phyloP scores from a whole-genome alignment of 2,113 vertebrate genomes.

The Gobio gobio region DNA sequence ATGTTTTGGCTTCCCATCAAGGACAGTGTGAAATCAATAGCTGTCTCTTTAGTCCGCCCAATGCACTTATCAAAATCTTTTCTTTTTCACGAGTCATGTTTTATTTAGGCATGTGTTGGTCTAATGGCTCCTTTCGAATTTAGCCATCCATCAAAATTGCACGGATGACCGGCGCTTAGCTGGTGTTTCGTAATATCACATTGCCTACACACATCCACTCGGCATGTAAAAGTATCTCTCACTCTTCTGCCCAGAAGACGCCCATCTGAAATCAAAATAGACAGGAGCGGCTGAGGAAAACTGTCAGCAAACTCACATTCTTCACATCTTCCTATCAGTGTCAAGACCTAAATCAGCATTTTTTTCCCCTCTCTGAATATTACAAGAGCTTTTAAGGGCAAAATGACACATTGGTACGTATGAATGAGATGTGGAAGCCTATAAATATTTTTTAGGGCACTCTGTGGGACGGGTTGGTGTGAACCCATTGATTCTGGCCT shows the following conservation, averaged over 20 bases:
- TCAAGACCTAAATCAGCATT: not conserved
- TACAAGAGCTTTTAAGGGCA: not conserved
- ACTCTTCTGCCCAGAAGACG: not conserved
- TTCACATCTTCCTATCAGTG: not conserved
- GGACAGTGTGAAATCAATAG: constrained; percentile 66
- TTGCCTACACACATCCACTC: constrained; percentile 20
- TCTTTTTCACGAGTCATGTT: constrained; percentile 61
- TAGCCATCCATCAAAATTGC: constrained; percentile 69
- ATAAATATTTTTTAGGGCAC: constrained; percentile 43
- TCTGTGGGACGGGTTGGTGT: constrained; percentile 49
- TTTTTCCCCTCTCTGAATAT: not conserved
- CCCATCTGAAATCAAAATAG: not conserved
- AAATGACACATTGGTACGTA: not conserved
- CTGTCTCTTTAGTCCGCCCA: constrained; percentile 63
- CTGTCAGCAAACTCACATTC: not conserved
- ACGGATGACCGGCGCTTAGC: constrained; percentile 61
- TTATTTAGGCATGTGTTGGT: constrained; percentile 68
- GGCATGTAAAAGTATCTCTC: not conserved
- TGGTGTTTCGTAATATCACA: constrained; percentile 37
- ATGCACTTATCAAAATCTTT: constrained; percentile 60
- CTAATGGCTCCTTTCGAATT: constrained; percentile 67
- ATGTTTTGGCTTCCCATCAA: constrained; percentile 62
- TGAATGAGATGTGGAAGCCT: constrained; percentile 30
- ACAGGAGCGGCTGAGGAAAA: not conserved
- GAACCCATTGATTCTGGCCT: constrained; percentile 51